Evolutionary conservation across 2,797 vertebrate genomes (phyloP).

Genomic region (Ammospiza maritima): DNA sequence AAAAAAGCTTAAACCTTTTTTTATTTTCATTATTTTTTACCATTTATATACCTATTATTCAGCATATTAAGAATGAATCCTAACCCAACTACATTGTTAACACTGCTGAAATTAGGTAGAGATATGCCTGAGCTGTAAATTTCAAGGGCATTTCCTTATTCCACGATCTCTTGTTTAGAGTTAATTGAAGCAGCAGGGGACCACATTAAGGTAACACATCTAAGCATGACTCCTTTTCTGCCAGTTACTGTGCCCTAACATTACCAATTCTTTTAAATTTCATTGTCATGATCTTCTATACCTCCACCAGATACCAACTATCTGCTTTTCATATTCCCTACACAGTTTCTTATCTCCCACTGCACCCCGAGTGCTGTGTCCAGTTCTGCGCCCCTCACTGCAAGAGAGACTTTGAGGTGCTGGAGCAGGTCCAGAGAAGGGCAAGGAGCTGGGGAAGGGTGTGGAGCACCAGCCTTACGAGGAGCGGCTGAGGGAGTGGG

Average conservation of each 20-base stretch:
- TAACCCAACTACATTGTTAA: neutral
- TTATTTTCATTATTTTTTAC: neutral
- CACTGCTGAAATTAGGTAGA: neutral
- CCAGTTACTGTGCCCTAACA: neutral
- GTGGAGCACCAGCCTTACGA: neutral
- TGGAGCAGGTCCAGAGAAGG: accelerated
- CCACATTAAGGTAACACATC: neutral
- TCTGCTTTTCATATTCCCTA: neutral
- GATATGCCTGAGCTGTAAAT: neutral
- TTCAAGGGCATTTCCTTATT: neutral
- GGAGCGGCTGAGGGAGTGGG: neutral
- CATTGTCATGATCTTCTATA: neutral
- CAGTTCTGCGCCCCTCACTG: neutral
- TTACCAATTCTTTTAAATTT: neutral
- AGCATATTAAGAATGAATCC: neutral
- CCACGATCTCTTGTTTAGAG: neutral
- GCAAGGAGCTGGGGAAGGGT: neutral
- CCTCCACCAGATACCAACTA: neutral
- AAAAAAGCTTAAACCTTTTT: neutral
- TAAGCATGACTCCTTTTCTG: neutral
- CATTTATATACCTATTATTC: neutral
- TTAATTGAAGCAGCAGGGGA: neutral
- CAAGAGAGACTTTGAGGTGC: neutral
- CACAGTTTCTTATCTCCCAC: neutral
- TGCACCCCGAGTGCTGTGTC: accelerated